phyloP scores from a whole-genome alignment of 2,888 invertebrate genomes.

The Microplitis manilae region DNA sequence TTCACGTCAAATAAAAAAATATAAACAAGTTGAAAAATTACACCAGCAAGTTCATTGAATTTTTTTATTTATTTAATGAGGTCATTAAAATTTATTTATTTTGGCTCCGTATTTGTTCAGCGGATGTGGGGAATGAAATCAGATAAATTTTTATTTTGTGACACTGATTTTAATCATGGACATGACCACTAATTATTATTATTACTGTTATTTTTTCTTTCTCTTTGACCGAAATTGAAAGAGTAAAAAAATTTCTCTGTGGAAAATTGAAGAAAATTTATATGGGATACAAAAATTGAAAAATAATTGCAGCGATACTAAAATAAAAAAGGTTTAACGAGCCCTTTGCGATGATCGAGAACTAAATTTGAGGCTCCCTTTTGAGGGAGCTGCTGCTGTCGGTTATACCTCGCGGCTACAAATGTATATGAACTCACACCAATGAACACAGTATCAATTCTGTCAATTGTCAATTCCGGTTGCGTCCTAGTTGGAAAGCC shows the following conservation, averaged over 20 bases:
- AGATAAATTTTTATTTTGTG: slow-evolving; percentile 9
- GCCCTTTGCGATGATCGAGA: slow-evolving; percentile 40
- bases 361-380: neutral
- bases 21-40: neutral
- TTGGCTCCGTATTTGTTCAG: neutral
- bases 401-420: slow-evolving; percentile 55
- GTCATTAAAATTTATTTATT: neutral
- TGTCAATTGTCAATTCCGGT: slow-evolving; percentile 71
- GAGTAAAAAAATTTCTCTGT: neutral
- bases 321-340: slow-evolving; percentile 47
- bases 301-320: neutral
- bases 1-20: neutral
- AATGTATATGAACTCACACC: slow-evolving; percentile 50
- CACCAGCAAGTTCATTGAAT: neutral
- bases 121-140: neutral
- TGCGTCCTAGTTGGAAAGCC: slow-evolving; percentile 54
- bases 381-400: slow-evolving; percentile 41
- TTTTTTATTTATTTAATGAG: neutral
- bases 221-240: neutral
- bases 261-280: neutral
- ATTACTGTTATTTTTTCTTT: neutral
- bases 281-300: slow-evolving; percentile 2
- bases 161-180: slow-evolving; percentile 41
- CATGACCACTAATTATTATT: slow-evolving; percentile 16
- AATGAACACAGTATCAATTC: slow-evolving; percentile 64